Evolutionary conservation across 2,797 vertebrate genomes (phyloP), one percentile per base, ranked within the genome.

Genomic region (Amphiprion clarkii): DNA sequence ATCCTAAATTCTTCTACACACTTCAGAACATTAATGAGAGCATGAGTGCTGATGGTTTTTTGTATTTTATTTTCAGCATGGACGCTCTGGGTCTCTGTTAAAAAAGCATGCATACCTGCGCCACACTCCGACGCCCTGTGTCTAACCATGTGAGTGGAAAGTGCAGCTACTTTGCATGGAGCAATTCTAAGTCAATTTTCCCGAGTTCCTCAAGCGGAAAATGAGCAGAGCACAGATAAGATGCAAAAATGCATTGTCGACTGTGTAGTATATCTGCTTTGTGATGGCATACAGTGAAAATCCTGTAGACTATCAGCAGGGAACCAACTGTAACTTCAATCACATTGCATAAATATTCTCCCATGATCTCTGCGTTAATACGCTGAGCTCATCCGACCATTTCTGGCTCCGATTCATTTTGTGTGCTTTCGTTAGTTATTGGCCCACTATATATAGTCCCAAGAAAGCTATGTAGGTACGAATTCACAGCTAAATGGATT

Each of bases 111-210:
- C 71, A 31, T 83, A 92, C 90, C 89, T 89, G 81, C 25, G 29
- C 78, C 78, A 80, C 86, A 85, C 90, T 84, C 78, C 42, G 55
- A 83, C 87, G 82, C 83, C 72, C 73, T 58, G 68, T 82, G 66
- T 89, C 81, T 81, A 85, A 90, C 85, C 51, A 46, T 90, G 76
- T 84, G 88, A 88, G 83, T 80, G 86, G 77, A 87, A 87, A 91
- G 79, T 79, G 76, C 81, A 87, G 85, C 81, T 89, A 86, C 85
- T 93, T 92, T 93, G 91, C 92, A 93, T 93, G 81, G 84, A 90
- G 86, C 88, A 90, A 93, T 92, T 88, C 82, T 74, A 82, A 95
- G 91, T 93, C 93, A 93, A 94, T 95, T 95, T 94, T 91, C 92
- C 77, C 63, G 87, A 91, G 84, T 87, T 91, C 80, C 69, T 91